Percentiles rank a stretch among this genome's conserved stretches.
Evolutionary conservation across 1,140 invertebrate genomes (phyloP).

Genomic region (Mactra quadrangularis): DNA sequence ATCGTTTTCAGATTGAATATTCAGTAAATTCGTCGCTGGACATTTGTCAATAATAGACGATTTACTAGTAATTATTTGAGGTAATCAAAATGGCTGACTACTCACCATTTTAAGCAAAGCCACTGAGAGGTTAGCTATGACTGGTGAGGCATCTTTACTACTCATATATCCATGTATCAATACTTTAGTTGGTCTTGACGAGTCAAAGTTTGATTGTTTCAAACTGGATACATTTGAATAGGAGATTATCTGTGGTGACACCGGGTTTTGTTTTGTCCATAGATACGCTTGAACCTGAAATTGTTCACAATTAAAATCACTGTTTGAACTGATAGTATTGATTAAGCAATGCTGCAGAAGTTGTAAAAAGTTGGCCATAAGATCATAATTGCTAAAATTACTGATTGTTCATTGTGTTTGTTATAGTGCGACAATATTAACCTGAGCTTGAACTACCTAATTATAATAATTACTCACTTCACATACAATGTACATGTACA

Average conservation of each 20-base stretch:
- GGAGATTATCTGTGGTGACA: constrained; percentile 54
- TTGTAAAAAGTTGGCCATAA: background rate
- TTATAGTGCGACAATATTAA: background rate
- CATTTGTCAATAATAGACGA: too few relatives aligned
- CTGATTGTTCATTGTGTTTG: background rate
- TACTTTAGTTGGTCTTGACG: constrained; percentile 54
- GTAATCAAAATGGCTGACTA: too few relatives aligned
- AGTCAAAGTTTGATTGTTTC: constrained; percentile 53
- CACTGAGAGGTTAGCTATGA: constrained; percentile 52
- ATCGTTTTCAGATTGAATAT: too few relatives aligned
- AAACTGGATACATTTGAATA: constrained; percentile 46
- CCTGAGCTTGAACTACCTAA: too few relatives aligned
- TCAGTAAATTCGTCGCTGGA: too few relatives aligned
- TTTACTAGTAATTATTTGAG: too few relatives aligned
- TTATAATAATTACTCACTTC: too few relatives aligned
- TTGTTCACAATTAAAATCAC: background rate
- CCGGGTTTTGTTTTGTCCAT: constrained; percentile 82
- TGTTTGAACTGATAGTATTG: background rate
- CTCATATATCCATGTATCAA: constrained; percentile 68
- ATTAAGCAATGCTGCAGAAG: background rate
- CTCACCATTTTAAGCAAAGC: constrained; percentile 54
- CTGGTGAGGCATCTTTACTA: constrained; percentile 41
- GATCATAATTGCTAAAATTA: background rate
- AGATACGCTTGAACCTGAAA: constrained; percentile 72
- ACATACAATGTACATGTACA: too few relatives aligned